A percentile compares a stretch with the other conserved stretches of the same genome.
Evolutionary conservation across 2,113 vertebrate species (phyloP).

Genomic region (Gila orcuttii): DNA sequence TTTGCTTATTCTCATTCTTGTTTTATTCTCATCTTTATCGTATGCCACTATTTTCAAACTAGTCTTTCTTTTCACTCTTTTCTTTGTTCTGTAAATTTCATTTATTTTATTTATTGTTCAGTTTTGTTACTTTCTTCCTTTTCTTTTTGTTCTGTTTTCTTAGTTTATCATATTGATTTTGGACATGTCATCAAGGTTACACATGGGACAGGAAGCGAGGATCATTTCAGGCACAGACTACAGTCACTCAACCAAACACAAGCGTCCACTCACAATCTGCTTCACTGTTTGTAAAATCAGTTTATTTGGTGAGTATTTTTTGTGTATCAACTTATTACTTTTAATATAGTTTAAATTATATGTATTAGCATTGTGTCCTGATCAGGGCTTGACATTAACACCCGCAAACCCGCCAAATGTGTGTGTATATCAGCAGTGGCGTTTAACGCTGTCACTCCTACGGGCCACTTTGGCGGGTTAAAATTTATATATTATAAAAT

Average conservation of each 20-base stretch:
- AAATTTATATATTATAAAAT: no score
- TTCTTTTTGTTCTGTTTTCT: conserved; percentile 83
- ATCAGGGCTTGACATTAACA: no score
- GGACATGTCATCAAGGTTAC: conserved; percentile 83
- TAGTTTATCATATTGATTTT: conserved; percentile 77
- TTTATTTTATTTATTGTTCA: conserved; percentile 29
- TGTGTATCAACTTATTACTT: neutral
- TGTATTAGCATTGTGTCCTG: neutral
- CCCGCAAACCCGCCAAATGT: no score
- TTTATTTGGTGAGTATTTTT: conserved; percentile 52
- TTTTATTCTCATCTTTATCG: conserved; percentile 98
- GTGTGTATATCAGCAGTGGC: no score
- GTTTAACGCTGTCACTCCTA: no score
- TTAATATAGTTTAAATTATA: neutral
- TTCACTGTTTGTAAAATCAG: conserved; percentile 16
- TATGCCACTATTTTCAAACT: conserved; percentile 99
- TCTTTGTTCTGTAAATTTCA: conserved; percentile 93
- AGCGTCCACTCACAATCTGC: conserved; percentile 78
- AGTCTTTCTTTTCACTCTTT: conserved; percentile 96
- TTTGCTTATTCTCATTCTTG: conserved; percentile 99
- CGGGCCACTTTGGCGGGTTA: no score
- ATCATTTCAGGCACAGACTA: conserved; percentile 80
- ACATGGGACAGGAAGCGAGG: conserved; percentile 83
- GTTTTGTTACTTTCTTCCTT: conserved; percentile 75
- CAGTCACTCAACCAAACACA: conserved; percentile 71